A percentile compares a stretch with the other conserved stretches of the same genome.
Conservation (phyloP, 2,888 invertebrate genomes). For the Synergus gifuensis region DNA sequence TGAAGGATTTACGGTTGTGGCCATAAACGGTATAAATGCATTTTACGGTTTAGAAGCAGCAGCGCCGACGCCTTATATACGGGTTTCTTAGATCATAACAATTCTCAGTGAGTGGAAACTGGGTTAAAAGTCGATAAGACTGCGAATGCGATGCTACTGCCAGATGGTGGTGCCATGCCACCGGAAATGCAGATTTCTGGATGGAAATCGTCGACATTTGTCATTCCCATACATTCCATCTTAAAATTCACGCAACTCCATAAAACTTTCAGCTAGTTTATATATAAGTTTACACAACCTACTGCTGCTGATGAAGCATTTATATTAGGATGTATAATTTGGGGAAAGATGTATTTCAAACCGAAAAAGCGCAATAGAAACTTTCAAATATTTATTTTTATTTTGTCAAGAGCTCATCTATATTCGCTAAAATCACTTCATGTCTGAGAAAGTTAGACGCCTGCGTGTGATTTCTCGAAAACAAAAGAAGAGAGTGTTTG, state of each 20-base stretch:
- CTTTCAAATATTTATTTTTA: no score
- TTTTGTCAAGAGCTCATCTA: no score
- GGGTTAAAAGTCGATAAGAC: conserved; percentile 55
- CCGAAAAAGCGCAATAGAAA: neutral
- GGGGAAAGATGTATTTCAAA: neutral
- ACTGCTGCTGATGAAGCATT: neutral
- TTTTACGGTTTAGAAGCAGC: conserved; percentile 17
- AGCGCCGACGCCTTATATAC: conserved; percentile 52
- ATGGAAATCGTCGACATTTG: conserved; percentile 14
- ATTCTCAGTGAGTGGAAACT: conserved; percentile 48
- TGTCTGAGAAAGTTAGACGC: no score
- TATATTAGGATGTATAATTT: neutral
- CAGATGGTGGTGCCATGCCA: conserved; percentile 16
- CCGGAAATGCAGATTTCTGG: conserved; percentile 17
- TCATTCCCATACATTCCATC: conserved; percentile 5
- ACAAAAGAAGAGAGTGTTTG: no score
- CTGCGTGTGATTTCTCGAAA: no score
- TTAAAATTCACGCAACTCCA: neutral
- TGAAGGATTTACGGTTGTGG: conserved; percentile 11
- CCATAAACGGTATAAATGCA: conserved; percentile 23
- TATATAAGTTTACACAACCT: neutral
- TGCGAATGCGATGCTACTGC: conserved; percentile 19
- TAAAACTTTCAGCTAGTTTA: neutral
- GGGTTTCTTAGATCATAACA: conserved; percentile 46
- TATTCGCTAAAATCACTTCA: no score